Conservation (phyloP, 1,140 invertebrate species). For the Scaptomyza hsui region DNA sequence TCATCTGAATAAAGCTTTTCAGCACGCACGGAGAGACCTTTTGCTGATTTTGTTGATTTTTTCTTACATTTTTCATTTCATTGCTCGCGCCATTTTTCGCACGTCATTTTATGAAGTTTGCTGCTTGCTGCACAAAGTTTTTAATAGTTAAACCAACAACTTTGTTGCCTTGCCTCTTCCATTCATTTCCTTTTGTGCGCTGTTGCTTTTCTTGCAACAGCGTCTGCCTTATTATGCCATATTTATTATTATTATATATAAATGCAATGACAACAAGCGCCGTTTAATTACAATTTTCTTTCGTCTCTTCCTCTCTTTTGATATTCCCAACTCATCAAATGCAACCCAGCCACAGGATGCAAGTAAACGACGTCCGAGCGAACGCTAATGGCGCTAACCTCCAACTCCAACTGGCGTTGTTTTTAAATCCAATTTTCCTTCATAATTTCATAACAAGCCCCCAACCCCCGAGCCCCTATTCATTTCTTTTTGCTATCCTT, state of each 20-base stretch:
- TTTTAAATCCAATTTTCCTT: conserved; percentile 78
- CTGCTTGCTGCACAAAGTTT: conserved; percentile 58
- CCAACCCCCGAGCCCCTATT: neutral
- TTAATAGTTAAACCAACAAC: conserved; percentile 71
- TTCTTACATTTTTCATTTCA: conserved; percentile 66
- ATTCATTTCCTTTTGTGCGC: conserved; percentile 63
- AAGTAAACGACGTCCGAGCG: conserved; percentile 55
- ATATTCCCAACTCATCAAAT: conserved; percentile 69
- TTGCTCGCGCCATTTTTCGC: conserved; percentile 57
- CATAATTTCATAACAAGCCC: conserved; percentile 72
- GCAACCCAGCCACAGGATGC: conserved; percentile 55
- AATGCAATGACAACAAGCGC: conserved; percentile 81
- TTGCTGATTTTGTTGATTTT: conserved; percentile 12
- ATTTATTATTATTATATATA: conserved; percentile 77
- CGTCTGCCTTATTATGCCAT: conserved; percentile 61
- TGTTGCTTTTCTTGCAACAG: conserved; percentile 31
- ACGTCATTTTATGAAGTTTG: conserved; percentile 70
- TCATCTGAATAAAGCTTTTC: conserved; percentile 50
- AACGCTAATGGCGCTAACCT: conserved; percentile 65
- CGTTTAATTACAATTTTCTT: conserved; percentile 81
- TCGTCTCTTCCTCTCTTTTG: neutral
- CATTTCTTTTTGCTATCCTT: conserved; percentile 3
- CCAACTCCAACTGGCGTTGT: conserved; percentile 29
- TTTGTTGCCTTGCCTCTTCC: conserved; percentile 40
- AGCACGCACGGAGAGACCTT: conserved; percentile 28